Evolutionary conservation across 1,140 invertebrate species (phyloP).

Genomic region (Euura lappo): DNA sequence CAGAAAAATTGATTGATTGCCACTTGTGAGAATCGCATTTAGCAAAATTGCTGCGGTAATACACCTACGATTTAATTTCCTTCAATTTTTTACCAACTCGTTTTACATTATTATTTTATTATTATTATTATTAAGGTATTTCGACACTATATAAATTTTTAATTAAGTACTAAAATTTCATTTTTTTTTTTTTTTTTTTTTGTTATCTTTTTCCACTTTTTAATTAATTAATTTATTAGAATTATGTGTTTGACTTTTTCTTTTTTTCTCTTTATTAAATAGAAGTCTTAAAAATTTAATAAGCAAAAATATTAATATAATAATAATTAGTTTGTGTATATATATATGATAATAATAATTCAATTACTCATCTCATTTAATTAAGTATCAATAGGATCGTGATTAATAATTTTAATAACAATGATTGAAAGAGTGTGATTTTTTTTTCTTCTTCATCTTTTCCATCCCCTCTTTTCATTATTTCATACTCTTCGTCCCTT

Average conservation of each 20-base stretch:
- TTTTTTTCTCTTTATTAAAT: slow-evolving; percentile 34
- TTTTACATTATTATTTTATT: too few relatives aligned
- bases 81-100: background rate
- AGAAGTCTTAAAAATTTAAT: slow-evolving; percentile 54
- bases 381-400: slow-evolving; percentile 54
- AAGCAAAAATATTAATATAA: slow-evolving; percentile 62
- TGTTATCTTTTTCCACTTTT: background rate
- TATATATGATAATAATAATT: slow-evolving; percentile 38
- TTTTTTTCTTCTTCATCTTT: slow-evolving; percentile 27
- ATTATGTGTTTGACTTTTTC: too few relatives aligned
- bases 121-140: too few relatives aligned
- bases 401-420: slow-evolving; percentile 54
- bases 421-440: slow-evolving; percentile 55
- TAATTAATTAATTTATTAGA: too few relatives aligned
- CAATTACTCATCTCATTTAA: slow-evolving; percentile 41
- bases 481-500: too few relatives aligned
- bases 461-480: background rate
- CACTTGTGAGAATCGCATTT: slow-evolving; percentile 22
- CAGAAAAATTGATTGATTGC: slow-evolving; percentile 33
- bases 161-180: slow-evolving; percentile 1
- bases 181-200: background rate
- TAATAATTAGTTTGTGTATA: slow-evolving; percentile 57
- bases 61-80: background rate
- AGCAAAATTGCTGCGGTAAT: background rate
- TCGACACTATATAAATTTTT: background rate